Evolutionary conservation across 2,797 vertebrate species (phyloP), one percentile per base, ranked within the genome.

Genomic region (Anabacerthia variegaticeps): DNA sequence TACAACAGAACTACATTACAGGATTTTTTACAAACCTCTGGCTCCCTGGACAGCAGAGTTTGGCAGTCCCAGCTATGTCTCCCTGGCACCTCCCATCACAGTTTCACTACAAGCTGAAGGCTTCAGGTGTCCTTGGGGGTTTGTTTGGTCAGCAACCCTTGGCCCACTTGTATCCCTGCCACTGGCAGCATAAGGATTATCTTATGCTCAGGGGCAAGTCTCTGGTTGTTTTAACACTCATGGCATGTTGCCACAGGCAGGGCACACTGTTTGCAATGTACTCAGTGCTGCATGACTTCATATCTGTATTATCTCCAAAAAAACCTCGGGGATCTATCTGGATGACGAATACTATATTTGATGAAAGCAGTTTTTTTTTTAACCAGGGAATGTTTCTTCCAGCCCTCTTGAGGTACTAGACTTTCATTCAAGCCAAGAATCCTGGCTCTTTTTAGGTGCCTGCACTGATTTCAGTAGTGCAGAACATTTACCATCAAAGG

Each of bases 191-290:
- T 69, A 46, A 7, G 26, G 65, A 81, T 86, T 10, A 58, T 61
- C 55, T 10, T 1, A 10, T 88, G 85, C 87, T 92, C 23, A 0
- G 67, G 68, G 66, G 52, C 78, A 55, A 22, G 23, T 14, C 84
- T 84, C 77, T 58, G 44, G 26, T 2, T 37, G 72, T 51, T 51
- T 83, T 65, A 56, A 49, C 78, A 89, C 67, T 85, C 34, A 0
- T 62, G 86, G 86, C 81, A 58, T 5, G 30, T 34, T 84, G 94
- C 86, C 91, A 94, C 10, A 73, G 66, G 75, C 93, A 74, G 85
- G 77, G 27, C 73, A 78, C 32, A 3, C 63, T 34, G 43, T 2
- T 55, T 79, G 56, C 78, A 75, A 44, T 46, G 36, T 4, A 77
- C n/a, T 92, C 89, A 82, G 41, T 36, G 77, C 90, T 58, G 77